Conservation (phyloP, 2,888 invertebrate genomes). For the Aradus depressus region DNA sequence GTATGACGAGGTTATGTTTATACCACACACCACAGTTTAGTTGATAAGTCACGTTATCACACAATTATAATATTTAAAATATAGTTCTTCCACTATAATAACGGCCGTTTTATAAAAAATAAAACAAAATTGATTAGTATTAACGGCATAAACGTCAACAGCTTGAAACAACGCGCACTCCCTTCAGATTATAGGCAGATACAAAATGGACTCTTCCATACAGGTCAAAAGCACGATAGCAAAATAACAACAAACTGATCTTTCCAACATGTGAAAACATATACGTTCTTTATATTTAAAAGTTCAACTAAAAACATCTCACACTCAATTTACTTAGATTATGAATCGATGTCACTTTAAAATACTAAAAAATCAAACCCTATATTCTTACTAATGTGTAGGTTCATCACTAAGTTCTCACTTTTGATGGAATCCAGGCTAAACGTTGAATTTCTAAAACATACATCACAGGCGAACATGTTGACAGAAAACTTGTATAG, state of each 20-base stretch:
- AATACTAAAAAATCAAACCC: constrained; percentile 19
- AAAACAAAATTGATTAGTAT: constrained; percentile 4
- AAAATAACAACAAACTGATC: constrained; percentile 55
- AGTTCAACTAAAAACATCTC: constrained; percentile 11
- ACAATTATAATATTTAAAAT: no score
- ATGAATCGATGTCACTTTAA: constrained; percentile 15
- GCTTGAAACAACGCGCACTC: constrained; percentile 36
- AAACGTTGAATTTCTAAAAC: constrained; percentile 8
- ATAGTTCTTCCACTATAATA: no score
- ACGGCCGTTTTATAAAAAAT: not conserved
- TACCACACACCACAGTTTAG: not conserved
- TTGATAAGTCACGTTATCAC: constrained; percentile 1
- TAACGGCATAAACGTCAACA: constrained; percentile 29
- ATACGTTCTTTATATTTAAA: constrained; percentile 5
- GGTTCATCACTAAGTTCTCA: constrained; percentile 22
- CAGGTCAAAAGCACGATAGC: constrained; percentile 53
- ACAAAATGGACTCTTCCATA: constrained; percentile 43
- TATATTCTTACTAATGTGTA: constrained; percentile 21
- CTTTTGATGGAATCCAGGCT: constrained; percentile 20
- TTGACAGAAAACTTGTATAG: constrained; percentile 3
- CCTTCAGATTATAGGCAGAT: constrained; percentile 31
- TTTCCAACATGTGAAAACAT: constrained; percentile 27
- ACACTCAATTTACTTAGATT: constrained; percentile 6
- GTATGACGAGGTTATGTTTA: constrained; percentile 17
- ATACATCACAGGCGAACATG: constrained; percentile 19